phyloP scores from a whole-genome alignment of 2,888 invertebrate genomes.

The Clostera curtula region DNA sequence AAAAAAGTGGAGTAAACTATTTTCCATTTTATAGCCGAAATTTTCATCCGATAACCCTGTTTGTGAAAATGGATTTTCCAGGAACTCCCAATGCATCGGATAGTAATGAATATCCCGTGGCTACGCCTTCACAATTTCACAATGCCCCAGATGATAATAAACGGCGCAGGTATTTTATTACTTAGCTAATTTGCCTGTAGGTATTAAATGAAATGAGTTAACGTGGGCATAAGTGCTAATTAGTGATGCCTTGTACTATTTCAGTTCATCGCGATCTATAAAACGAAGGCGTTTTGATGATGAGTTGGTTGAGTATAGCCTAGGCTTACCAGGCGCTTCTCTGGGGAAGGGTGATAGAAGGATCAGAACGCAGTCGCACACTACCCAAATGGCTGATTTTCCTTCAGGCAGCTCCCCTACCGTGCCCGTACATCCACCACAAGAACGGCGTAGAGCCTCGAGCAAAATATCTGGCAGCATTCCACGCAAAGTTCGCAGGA shows the following conservation, averaged over 20 bases:
- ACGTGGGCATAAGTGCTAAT: not conserved
- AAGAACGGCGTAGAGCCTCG: slow-evolving; percentile 44
- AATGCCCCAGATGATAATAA: slow-evolving; percentile 59
- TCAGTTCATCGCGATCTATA: slow-evolving; percentile 93
- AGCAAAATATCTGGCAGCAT: slow-evolving; percentile 58
- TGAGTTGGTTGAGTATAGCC: slow-evolving; percentile 94
- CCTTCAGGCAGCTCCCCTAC: slow-evolving; percentile 32
- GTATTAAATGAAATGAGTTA: not conserved
- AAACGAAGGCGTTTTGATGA: slow-evolving; percentile 97
- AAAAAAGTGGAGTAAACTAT: too few species aligned
- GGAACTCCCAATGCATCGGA: slow-evolving; percentile 57
- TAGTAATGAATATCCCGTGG: slow-evolving; percentile 56
- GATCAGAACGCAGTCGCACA: slow-evolving; percentile 65
- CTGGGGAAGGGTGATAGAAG: slow-evolving; percentile 62
- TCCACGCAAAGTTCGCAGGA: slow-evolving; percentile 72
- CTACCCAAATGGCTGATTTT: slow-evolving; percentile 70
- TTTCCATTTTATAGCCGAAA: too few species aligned
- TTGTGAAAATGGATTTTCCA: slow-evolving; percentile 53
- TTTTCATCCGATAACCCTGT: too few species aligned
- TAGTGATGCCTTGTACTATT: slow-evolving; percentile 18
- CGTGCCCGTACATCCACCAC: slow-evolving; percentile 34
- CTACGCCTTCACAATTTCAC: slow-evolving; percentile 44
- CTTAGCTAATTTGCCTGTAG: not conserved
- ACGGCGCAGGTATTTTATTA: slow-evolving; percentile 54
- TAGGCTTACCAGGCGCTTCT: slow-evolving; percentile 78